phyloP scores from a whole-genome alignment of 2,797 vertebrate genomes.

The Atherinosoma microstoma region DNA sequence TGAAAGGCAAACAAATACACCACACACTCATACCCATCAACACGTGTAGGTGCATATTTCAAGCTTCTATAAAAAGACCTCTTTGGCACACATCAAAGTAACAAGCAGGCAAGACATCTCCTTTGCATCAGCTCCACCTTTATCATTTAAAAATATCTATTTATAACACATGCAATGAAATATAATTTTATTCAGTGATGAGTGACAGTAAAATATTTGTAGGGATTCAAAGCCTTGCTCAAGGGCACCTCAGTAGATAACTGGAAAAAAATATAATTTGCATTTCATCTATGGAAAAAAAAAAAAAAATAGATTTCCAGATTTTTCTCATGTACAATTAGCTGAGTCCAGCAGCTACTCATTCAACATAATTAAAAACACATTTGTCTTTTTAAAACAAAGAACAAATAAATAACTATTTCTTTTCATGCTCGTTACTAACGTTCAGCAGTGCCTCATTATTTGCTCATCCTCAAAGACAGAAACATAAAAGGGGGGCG shows the following conservation, averaged over 20 bases:
- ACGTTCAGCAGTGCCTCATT: constrained; percentile 54
- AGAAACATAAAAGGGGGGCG: constrained; percentile 33
- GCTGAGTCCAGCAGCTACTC: neutral
- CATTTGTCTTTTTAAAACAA: too few species aligned
- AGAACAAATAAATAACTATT: constrained; percentile 16
- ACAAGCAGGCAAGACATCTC: constrained; percentile 24
- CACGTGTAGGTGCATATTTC: constrained; percentile 30
- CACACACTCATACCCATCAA: constrained; percentile 13
- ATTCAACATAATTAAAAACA: neutral
- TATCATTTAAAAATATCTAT: constrained; percentile 41
- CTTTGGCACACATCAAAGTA: constrained; percentile 45
- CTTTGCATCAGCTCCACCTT: constrained; percentile 14
- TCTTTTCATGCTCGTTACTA: constrained; percentile 32
- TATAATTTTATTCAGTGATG: constrained; percentile 8
- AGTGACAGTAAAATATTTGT: constrained; percentile 9
- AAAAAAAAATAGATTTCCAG: neutral
- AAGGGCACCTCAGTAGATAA: constrained; percentile 7
- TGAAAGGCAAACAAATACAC: constrained; percentile 42
- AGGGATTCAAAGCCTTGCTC: constrained; percentile 30
- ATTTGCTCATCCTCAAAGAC: constrained; percentile 52
- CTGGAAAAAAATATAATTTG: neutral
- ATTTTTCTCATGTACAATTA: neutral
- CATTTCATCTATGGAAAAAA: neutral
- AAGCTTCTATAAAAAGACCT: constrained; percentile 49
- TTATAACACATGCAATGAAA: constrained; percentile 15